Evolutionary conservation across 1,140 invertebrate species (phyloP).

Genomic region (Brachionus angularis): DNA sequence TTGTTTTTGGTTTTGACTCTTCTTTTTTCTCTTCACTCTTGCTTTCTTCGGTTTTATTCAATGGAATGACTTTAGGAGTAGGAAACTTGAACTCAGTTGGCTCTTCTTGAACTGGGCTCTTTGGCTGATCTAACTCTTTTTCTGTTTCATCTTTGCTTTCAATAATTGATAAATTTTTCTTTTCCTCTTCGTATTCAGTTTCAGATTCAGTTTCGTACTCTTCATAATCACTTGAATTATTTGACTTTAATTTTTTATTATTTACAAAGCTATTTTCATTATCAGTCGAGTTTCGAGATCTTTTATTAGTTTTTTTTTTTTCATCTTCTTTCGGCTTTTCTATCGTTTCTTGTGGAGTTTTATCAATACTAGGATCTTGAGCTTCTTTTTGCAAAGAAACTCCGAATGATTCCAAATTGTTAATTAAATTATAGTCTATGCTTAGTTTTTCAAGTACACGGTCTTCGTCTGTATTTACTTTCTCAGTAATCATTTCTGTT

Average conservation of each 20-base stretch:
- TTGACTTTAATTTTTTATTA: slow-evolving; percentile 1
- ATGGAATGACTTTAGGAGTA: slow-evolving; percentile 19
- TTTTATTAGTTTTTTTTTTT: not conserved
- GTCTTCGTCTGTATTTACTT: not conserved
- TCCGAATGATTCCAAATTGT: slow-evolving; percentile 27
- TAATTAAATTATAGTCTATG: slow-evolving; percentile 9
- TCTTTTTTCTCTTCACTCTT: not conserved
- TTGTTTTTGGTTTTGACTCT: not conserved
- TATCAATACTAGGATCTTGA: not conserved
- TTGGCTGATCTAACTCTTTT: not conserved
- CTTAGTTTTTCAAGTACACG: slow-evolving; percentile 27
- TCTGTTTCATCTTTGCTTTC: not conserved
- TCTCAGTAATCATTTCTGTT: not conserved
- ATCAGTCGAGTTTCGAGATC: not conserved
- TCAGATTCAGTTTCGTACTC: slow-evolving; percentile 30
- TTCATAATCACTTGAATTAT: slow-evolving; percentile 34
- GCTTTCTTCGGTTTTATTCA: not conserved
- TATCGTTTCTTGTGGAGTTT: not conserved
- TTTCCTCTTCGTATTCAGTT: not conserved
- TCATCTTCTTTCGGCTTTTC: not conserved
- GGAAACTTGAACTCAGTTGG: not conserved
- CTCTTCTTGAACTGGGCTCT: not conserved
- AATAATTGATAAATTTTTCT: not conserved
- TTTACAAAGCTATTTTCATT: not conserved
- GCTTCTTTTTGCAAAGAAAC: not conserved